Conservation (phyloP, 2,113 vertebrate genomes). For the Hemichromis elongatus region DNA sequence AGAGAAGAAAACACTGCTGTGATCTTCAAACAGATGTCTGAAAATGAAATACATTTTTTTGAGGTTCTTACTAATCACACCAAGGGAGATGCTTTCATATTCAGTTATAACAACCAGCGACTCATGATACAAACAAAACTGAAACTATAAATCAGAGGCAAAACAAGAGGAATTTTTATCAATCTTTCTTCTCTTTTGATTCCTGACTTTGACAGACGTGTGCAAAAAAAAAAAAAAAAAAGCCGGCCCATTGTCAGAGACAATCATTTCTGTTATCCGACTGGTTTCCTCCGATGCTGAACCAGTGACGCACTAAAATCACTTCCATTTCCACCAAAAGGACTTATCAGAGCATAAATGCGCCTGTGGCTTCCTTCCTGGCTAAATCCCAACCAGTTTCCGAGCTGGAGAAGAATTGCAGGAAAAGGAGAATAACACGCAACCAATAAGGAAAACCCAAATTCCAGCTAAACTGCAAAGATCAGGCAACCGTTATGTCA, state of each 20-base stretch:
- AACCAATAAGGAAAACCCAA: slow-evolving; percentile 47
- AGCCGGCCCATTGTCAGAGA: slow-evolving; percentile 44
- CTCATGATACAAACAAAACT: slow-evolving; percentile 27
- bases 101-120: slow-evolving; percentile 29
- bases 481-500: slow-evolving; percentile 11
- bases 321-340: slow-evolving; percentile 70
- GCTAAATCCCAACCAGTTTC: slow-evolving; percentile 52
- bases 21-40: slow-evolving; percentile 49
- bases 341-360: slow-evolving; percentile 72
- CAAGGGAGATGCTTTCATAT: slow-evolving; percentile 60
- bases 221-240: neutral
- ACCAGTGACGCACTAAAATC: slow-evolving; percentile 68
- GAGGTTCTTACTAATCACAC: slow-evolving; percentile 57
- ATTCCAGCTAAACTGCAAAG: slow-evolving; percentile 35
- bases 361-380: slow-evolving; percentile 72
- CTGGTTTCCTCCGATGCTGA: slow-evolving; percentile 57
- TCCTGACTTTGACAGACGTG: slow-evolving; percentile 54
- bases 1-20: slow-evolving; percentile 30
- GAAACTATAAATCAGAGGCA: slow-evolving; percentile 15
- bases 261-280: slow-evolving; percentile 60
- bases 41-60: slow-evolving; percentile 52
- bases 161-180: slow-evolving; percentile 44
- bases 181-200: slow-evolving; percentile 29
- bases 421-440: slow-evolving; percentile 63
- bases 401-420: slow-evolving; percentile 67